phyloP scores from a whole-genome alignment of 2,113 vertebrate species.

The Lagopus leucura region DNA sequence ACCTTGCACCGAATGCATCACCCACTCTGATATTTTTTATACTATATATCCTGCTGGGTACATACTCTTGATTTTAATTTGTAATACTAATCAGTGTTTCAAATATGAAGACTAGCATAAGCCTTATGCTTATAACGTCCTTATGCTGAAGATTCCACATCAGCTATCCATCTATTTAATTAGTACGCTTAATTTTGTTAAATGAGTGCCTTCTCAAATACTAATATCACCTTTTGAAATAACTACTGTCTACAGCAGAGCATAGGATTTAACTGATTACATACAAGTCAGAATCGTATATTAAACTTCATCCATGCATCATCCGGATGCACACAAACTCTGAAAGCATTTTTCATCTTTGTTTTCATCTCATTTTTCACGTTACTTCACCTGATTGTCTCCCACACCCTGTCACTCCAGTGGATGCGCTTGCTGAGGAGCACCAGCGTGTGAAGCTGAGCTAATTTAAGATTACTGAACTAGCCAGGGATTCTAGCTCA shows the following conservation, averaged over 20 bases:
- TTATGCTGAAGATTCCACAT: not conserved
- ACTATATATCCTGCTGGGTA: not conserved
- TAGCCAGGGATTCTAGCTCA: not conserved
- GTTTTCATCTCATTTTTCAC: not conserved
- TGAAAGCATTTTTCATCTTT: not conserved
- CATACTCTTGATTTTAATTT: not conserved
- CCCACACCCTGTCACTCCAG: not conserved
- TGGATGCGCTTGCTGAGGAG: not conserved
- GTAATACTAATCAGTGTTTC: not conserved
- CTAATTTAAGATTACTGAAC: not conserved
- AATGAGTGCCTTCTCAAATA: not conserved
- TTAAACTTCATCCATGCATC: not conserved
- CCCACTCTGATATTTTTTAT: not conserved
- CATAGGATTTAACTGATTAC: not conserved
- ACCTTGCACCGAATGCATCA: fast-evolving
- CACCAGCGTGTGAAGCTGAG: not conserved
- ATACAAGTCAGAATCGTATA: not conserved
- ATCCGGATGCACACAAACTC: not conserved
- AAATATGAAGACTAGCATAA: not conserved
- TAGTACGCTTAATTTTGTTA: not conserved
- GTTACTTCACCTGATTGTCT: not conserved
- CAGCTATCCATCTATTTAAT: not conserved
- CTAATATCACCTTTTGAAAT: not conserved
- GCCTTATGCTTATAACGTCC: not conserved
- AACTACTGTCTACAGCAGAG: not conserved